Evolutionary conservation across 2,113 vertebrate species (phyloP), one percentile per base, ranked within the genome.

Genomic region (Hyaena hyaena): DNA sequence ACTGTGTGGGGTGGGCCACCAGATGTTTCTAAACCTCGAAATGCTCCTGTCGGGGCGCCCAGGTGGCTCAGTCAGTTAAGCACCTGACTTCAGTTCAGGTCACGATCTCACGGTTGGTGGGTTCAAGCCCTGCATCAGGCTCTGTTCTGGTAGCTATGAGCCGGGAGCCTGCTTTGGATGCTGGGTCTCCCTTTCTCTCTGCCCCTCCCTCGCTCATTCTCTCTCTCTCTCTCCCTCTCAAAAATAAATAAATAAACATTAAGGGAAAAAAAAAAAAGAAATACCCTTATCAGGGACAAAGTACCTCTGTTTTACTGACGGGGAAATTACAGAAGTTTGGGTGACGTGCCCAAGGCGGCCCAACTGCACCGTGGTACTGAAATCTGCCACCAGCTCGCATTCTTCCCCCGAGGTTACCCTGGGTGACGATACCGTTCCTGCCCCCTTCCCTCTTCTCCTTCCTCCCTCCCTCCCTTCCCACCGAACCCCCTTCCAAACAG

Each of bases 351-450:
- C 21, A 10, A 17, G n/a, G n/a, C 4, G 61, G 71, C 24, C 19
- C 66, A 12, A 12, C 19, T 68, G 15, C 1, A 3, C 0, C 8
- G 55, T 7, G 11, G 48, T 1, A 1, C 17, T 28, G 43, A 73
- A 61, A 43, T 12, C 53, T 10, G 23, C 10, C 2, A 15, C 15
- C 4, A 10, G 9, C 5, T 7, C 43, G 0, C 10, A 21, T 6
- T 50, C n/a, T 53, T 21, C n/a, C 35, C 43, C 12, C 0, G 0
- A 1, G 55, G 19, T 48, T 65, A 31, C 55, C 6, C 39, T 8
- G 7, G 6, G 9, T 63, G 28, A 61, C 73, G 23, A n/a, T 2
- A 24, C 8, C 71, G 39, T 35, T 43, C 33, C 71, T 58, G 35
- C 5, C 0, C 35, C 43, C 63, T 5, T 43, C 21, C 31, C 23